Evolutionary conservation across 2,888 invertebrate genomes (phyloP).

Genomic region (Micoletzkya japonica): DNA sequence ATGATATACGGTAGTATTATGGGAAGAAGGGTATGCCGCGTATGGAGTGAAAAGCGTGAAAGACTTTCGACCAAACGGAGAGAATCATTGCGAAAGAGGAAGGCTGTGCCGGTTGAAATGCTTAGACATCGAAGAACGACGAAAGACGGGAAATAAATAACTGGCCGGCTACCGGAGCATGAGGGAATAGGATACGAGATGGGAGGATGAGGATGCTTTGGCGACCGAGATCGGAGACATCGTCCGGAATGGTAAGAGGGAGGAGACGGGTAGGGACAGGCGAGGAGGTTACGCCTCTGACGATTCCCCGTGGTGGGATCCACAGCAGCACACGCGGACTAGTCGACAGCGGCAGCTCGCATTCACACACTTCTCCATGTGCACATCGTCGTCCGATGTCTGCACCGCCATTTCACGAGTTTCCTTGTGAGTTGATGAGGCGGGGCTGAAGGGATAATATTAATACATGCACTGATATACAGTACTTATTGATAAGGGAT

Average conservation of each 20-base stretch:
- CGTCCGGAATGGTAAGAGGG: conserved; percentile 29
- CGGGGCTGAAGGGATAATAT: conserved; percentile 6
- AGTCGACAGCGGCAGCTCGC: conserved; percentile 51
- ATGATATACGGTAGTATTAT: too few relatives aligned
- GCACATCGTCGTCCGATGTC: conserved; percentile 22
- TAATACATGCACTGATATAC: background rate
- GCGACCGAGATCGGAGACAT: conserved; percentile 32
- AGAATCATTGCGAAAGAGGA: too few relatives aligned
- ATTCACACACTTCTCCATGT: background rate
- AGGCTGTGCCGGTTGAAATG: too few relatives aligned
- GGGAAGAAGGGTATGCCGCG: too few relatives aligned
- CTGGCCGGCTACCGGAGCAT: background rate
- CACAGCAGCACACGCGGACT: conserved; percentile 58
- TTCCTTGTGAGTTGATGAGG: conserved; percentile 25
- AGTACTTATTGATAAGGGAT: background rate
- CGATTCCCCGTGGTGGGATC: conserved; percentile 12
- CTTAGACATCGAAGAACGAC: too few relatives aligned
- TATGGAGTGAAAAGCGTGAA: too few relatives aligned
- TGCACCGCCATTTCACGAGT: conserved; percentile 28
- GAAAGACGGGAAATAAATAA: conserved; percentile 19
- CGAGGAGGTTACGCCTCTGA: background rate
- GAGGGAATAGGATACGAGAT: conserved; percentile 14
- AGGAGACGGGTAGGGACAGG: background rate
- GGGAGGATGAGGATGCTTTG: conserved; percentile 12
- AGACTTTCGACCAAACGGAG: too few relatives aligned